These are phyloP conservation scores for Diuraphis noxia DNA, from an alignment of 1,140 invertebrate species.

Conservation along the genomic window DNA sequence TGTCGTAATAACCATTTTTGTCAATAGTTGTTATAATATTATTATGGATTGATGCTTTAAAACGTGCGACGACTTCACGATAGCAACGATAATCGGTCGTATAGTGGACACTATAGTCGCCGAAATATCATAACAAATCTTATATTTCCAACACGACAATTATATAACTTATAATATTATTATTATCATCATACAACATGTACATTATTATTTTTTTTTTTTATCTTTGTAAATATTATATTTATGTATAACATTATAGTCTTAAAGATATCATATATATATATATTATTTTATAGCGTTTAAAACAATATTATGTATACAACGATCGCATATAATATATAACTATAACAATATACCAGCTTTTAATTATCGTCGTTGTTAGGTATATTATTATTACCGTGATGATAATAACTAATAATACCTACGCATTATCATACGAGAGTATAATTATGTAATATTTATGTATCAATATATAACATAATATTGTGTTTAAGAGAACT, in stretches of 20 bases:
- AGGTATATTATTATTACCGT: not conserved
- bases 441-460: not conserved
- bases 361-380: not conserved
- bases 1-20: too few species aligned
- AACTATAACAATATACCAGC: not conserved
- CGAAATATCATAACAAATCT: not conserved
- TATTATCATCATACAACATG: not conserved
- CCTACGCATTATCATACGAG: not conserved
- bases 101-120: not conserved
- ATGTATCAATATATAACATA: not conserved
- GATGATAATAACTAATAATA: not conserved
- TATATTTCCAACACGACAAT: not conserved
- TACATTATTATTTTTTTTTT: slow-evolving; percentile 37
- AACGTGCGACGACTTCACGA: too few species aligned
- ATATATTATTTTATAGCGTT: not conserved
- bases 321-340: not conserved
- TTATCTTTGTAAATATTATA: slow-evolving; percentile 50
- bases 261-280: not conserved
- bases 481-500: slow-evolving; percentile 40
- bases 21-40: too few species aligned
- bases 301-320: not conserved
- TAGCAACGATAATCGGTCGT: not conserved
- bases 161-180: not conserved
- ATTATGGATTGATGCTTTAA: too few species aligned
- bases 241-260: slow-evolving; percentile 46